Base-by-base conservation (phyloP, 2,113 vertebrate genomes). In the Brienomyrus brachyistius region DNA sequence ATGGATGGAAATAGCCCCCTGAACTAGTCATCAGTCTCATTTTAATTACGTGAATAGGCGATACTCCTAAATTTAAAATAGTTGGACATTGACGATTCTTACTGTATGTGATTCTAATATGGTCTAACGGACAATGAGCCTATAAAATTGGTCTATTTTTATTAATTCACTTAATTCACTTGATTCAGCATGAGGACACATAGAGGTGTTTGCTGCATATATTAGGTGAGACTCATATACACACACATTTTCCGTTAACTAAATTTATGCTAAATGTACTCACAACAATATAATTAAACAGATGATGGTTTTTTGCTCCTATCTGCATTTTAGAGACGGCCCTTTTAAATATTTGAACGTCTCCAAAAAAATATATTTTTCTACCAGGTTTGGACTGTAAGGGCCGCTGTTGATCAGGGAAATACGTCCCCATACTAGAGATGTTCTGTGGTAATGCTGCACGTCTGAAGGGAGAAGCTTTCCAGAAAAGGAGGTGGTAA, bases 321-420 rank as follows among this genome's bases (percentile, higher is more conserved):
- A 19, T 40, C 35, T 35, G 17, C 31, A 77, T 40, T 35, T 77
- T 77, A 15, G 47, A 13, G 3, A 0, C 47, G 1, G 45, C 3
- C 43, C 1, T n/a, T 45, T 50, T n/a, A 84, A 84, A 84, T n/a
- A 48, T 23, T 45, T 47, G 23, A 50, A 47, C 40, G 45, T 84
- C 9, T 47, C 8, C 9, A 9, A 9, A 45, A 84, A 48, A 50
- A 4, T 23, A n/a, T 43, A 9, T 17, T 21, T 23, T 1, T n/a
- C 90, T 4, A 92, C 92, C 59, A 31, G 89, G 40, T 92, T 92
- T 8, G 82, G 48, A 88, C 40, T 9, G 54, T 93, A 1, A 56
- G 85, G 1, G 5, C 92, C 15, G 89, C 92, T 47, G 91, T 92
- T 74, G 89, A 43, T 84, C 77, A 88, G 21, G 23, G 45, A 66